Base-by-base conservation (phyloP, 2,797 vertebrate species). In the Cuniculus paca region DNA sequence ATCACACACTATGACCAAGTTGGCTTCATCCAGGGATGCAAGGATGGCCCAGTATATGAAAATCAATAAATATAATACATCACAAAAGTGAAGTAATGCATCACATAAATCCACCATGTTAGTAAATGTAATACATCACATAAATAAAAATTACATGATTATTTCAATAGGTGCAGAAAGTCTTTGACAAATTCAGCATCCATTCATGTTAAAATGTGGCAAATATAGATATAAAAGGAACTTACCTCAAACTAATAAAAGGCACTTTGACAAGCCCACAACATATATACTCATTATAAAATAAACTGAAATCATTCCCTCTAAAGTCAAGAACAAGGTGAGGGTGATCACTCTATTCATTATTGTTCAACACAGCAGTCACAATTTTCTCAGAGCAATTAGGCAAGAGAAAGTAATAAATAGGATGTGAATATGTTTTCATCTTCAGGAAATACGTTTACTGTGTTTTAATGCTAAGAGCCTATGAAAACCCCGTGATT, bases 381-480 rank as follows among this genome's bases (percentile, higher is more conserved):
- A 12, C 12, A 36, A 36, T 68, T 70, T 70, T 3, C 24, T 4
- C 68, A 22, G 4, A 70, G 68, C 9, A 39, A 42, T 39, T 9
- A 39, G 20, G 19, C 36, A 42, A 39, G 20, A 39, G 68, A 42
- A 70, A 42, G 22, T 24, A 72, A 72, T 72, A 42, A 72, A 72
- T 24, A 19, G 10, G 4, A 42, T 24, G 13, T 12, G 5, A 72
- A 42, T 72, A n/a, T n/a, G n/a, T n/a, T n/a, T n/a, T n/a, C n/a
- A n/a, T n/a, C 50, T 42, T 95, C 0, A 36, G 34, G 42, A 31
- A 7, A 78, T 45, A 4, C 0, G 79, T 91, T 2, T 36, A 24
- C 77, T 77, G 56, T 96, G 58, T 92, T 74, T 52, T 94, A 90
- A 96, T 75, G 95, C n/a, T 0, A 0, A 84, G 87, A 75, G 78